Percentiles rank a stretch among this genome's conserved stretches.
phyloP scores from a whole-genome alignment of 2,113 vertebrate species.

The Oxyura jamaicensis region DNA sequence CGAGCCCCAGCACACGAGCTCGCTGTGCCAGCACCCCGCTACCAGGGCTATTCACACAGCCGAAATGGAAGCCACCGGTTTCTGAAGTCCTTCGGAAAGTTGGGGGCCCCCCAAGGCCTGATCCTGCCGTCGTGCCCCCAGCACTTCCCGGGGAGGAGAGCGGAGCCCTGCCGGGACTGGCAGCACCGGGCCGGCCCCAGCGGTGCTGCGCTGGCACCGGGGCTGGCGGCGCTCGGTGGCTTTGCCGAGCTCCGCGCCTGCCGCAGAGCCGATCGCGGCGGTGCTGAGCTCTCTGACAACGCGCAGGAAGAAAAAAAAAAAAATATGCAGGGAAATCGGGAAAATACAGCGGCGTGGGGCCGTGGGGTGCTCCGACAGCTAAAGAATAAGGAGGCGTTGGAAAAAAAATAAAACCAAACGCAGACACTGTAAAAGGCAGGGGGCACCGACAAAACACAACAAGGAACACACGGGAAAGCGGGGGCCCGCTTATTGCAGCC shows the following conservation, averaged over 20 bases:
- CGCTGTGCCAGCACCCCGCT: not conserved
- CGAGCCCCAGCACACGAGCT: no score
- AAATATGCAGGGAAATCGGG: not conserved
- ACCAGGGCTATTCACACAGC: accelerated
- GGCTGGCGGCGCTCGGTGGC: not conserved
- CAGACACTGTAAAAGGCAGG: not conserved
- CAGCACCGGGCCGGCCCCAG: not conserved
- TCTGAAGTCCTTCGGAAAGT: not conserved
- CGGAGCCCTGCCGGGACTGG: not conserved
- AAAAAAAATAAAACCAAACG: not conserved
- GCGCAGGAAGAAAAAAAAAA: not conserved
- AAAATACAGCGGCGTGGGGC: not conserved
- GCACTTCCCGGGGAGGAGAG: not conserved
- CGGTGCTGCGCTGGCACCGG: accelerated
- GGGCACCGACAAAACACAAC: not conserved
- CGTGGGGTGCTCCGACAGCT: accelerated
- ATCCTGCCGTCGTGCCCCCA: accelerated
- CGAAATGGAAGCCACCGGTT: not conserved
- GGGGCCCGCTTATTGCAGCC: not conserved
- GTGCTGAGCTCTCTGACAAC: not conserved
- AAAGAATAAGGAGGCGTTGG: not conserved
- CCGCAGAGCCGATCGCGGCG: not conserved
- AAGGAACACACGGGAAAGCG: not conserved
- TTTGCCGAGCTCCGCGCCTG: not conserved
- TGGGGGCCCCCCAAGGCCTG: not conserved